Base-by-base conservation (phyloP, 2,113 vertebrate species). In the Clinocottus analis region DNA sequence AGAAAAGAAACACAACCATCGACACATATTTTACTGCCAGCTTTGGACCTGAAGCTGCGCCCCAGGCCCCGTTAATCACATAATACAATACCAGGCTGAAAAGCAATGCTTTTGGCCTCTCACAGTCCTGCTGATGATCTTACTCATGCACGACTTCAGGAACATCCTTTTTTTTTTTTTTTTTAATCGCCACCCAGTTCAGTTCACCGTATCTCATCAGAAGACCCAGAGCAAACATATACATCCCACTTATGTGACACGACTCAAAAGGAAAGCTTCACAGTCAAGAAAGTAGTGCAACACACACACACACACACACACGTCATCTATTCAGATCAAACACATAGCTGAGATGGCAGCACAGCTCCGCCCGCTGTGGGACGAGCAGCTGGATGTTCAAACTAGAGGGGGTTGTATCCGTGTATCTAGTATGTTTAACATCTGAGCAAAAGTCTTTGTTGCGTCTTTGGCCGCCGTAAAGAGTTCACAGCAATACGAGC, bases 331-430 rank as follows among this genome's bases (percentile, higher is more conserved):
- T 58, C 10, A 43, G 61, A 72, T 72, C 67, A 59, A 61, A 66
- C 49, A 82, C 53, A 16, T 33, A 19, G 64, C 72, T 71, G 51
- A 70, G 53, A 45, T 35, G 37, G 39, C 33, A 70, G 47, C 14
- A 27, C 41, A n/a, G 3, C 33, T 37, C 11, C 13, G 25, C 60
- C 72, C 1, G 65, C 64, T 75, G 64, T 27, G 27, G 23, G 67
- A 62, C 2, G 39, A 77, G 45, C 77, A 85, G 77, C 61, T 80
- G 67, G 72, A 80, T 45, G 68, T 27, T 83, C 37, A 62, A 23
- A 72, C 41, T 2, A 1, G 5, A 1, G 19, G 1, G 17, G 45
- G 45, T 6, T 4, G 1, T 33, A 33, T 33, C 4, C 33, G 1
- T 33, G 12, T 64, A n/a, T 11, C 5, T 21, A 49, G 63, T 51